Evolutionary conservation across 2,113 vertebrate genomes (phyloP), one percentile per base, ranked within the genome.

Genomic region (Pycnonotus jocosus): DNA sequence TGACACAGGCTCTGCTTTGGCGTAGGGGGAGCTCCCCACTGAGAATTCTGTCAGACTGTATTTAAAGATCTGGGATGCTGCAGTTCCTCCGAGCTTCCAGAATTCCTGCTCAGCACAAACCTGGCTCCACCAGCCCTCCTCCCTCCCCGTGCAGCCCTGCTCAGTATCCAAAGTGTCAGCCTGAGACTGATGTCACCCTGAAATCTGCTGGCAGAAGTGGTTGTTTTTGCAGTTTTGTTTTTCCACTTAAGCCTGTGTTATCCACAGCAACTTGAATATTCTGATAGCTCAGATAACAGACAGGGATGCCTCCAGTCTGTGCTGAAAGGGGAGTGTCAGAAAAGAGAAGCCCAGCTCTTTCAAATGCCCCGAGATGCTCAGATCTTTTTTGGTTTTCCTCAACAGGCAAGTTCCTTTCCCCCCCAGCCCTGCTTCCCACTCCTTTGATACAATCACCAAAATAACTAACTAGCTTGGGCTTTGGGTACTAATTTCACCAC

Each of bases 101-200:
- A 82, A 80, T 23, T 77, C 71, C 91, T 88, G 85, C 90, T 96
- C 90, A 76, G 91, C 90, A 80, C 88, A 92, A 88, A 50, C 5
- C 30, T 3, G 0, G 76, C 61, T 81, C 44, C 53, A 42, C 7
- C 50, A 66, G 1, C 35, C 31, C 69, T 69, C 30, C 73, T 88
- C 68, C 53, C 86, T 81, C 71, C 33, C 86, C 8, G n/a, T 4
- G 22, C 66, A 86, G 23, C 65, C 72, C 80, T 51, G 50, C 61
- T 90, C 77, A 30, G 53, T 7, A 74, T 31, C 93, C 74, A 78
- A 16, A 90, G 50, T 70, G 77, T 64, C 95, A 97, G 92, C 83
- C 61, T 24, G 30, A 90, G 86, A 71, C 80, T 27, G 79, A n/a
- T 69, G 79, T 3, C 70, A 86, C 78, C 2, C 53, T 54, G 77